Evolutionary conservation across 2,113 vertebrate species (phyloP).

Genomic region (Tursiops truncatus): DNA sequence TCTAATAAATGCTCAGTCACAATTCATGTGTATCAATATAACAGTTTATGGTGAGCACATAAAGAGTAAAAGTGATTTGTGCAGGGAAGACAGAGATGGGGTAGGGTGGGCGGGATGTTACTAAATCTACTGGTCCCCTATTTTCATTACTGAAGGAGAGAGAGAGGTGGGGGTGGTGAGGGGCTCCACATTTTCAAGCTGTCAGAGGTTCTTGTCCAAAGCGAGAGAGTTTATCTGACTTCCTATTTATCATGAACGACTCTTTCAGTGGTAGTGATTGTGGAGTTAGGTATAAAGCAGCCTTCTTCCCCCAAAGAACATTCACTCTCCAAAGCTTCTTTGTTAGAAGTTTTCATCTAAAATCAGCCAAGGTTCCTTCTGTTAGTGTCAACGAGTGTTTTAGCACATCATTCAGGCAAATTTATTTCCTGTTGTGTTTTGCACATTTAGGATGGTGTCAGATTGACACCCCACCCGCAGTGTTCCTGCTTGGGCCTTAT

Average conservation of each 20-base stretch:
- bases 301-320: background rate
- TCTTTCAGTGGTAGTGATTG: background rate
- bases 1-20: background rate
- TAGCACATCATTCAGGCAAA: background rate
- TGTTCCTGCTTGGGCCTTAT: background rate
- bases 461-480: fast-evolving
- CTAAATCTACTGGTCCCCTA: background rate
- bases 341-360: background rate
- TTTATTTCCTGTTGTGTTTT: background rate
- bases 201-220: background rate
- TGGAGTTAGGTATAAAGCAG: background rate
- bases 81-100: background rate
- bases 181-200: background rate
- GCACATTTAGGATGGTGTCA: background rate
- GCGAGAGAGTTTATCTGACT: background rate
- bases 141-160: background rate
- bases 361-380: background rate
- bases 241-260: background rate
- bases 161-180: background rate
- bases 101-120: fast-evolving
- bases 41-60: background rate
- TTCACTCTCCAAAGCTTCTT: background rate
- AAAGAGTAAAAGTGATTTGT: background rate
- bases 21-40: background rate
- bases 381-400: background rate